Base-by-base conservation (phyloP, 1,140 invertebrate species). In the Pseudomyrmex sp. region DNA sequence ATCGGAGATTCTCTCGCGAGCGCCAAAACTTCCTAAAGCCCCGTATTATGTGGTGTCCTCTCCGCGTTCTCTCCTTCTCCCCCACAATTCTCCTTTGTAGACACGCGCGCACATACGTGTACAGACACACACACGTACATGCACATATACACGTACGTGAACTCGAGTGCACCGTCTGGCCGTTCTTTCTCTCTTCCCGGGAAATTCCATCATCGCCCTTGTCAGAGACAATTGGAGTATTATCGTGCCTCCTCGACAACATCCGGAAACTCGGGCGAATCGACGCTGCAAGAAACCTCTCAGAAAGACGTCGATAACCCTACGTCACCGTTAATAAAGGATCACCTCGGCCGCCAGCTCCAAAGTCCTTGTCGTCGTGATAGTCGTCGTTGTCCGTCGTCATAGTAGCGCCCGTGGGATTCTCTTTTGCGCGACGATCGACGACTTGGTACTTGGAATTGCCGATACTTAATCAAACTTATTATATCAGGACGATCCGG, bases 401-500 rank as follows among this genome's bases (percentile, higher is more conserved):
- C 65, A 50, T 69, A 18, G 23, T 72, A 75, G 68, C 35, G 56
- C 20, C 13, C 59, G 52, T 20, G n/a, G 44, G 48, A 18, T 82
- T 73, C 68, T 83, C 72, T 69, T 83, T 85, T 88, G 77, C 88
- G 7, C 50, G 86, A 85, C 52, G 61, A 70, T 35, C 35, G 35
- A 85, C 61, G 56, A 35, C 12, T 23, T 62, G 74, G 56, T 70
- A 85, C 72, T 85, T 61, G 52, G 44, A 82, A 82, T 80, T 62
- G 58, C 46, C 68, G 83, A 88, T 83, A 88, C 73, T 88, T 88
- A 77, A 88, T 88, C 87, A 88, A 88, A 88, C 86, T 88, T 88
- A 88, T 88, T 88, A 82, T 79, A 88, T 88, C 59, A 70, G 35
- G 62, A 48, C 68, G 10, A 66, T 52, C 50, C 48, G n/a, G 63